Evolutionary conservation across 2,888 invertebrate species (phyloP).

Genomic region (Atethmia centrago): DNA sequence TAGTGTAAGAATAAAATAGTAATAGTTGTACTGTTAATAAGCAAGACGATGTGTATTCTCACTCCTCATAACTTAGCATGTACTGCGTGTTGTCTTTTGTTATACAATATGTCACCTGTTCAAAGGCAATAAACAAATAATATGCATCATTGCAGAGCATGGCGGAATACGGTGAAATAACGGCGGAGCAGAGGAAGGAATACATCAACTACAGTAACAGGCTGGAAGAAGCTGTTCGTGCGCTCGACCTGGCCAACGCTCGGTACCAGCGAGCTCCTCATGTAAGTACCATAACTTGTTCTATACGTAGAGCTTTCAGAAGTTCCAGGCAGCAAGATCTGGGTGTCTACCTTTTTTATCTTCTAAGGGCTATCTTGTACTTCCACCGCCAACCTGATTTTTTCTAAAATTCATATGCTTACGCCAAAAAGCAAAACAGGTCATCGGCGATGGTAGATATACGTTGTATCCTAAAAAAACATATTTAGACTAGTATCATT

Average conservation of each 20-base stretch:
- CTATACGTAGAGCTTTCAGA: background rate
- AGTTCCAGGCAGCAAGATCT: background rate
- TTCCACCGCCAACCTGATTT: too few species aligned
- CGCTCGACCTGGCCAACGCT: constrained; percentile 76
- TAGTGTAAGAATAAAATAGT: background rate
- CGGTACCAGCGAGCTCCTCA: constrained; percentile 73
- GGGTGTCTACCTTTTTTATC: background rate
- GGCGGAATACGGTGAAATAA: constrained; percentile 64
- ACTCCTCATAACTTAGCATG: background rate
- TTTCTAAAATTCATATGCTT: too few species aligned
- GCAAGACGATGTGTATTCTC: background rate
- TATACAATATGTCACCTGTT: background rate
- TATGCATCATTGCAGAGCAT: constrained; percentile 63
- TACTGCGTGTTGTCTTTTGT: too few species aligned
- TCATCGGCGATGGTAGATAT: background rate
- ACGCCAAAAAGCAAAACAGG: background rate
- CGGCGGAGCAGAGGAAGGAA: constrained; percentile 67
- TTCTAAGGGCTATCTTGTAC: too few species aligned
- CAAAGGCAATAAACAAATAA: background rate
- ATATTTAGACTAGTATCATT: background rate
- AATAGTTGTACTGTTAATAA: background rate
- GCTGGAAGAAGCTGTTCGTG: constrained; percentile 71
- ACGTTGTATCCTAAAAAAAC: too few species aligned
- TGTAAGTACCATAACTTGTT: constrained; percentile 71
- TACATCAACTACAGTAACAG: constrained; percentile 70